phyloP scores from a whole-genome alignment of 1,140 invertebrate species.

The Coboldia fuscipes region DNA sequence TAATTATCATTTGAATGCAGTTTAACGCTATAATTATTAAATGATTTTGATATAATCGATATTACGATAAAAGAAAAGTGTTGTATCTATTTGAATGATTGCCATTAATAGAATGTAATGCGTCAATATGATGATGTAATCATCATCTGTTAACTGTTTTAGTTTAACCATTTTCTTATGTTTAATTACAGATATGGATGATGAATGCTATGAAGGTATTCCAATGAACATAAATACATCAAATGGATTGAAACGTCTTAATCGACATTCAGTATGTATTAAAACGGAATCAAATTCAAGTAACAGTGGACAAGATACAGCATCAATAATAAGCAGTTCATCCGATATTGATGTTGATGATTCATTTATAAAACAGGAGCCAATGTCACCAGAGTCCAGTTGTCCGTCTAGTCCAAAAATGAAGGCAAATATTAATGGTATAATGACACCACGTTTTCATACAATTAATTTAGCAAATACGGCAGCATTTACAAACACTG shows the following conservation, averaged over 20 bases:
- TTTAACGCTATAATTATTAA: too few species aligned
- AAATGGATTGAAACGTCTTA: conserved; percentile 1
- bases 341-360: conserved; percentile 23
- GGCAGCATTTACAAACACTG: conserved; percentile 14
- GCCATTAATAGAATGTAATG: too few species aligned
- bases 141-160: too few species aligned
- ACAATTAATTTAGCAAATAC: conserved; percentile 24
- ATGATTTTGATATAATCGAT: too few species aligned
- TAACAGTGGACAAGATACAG: neutral
- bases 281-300: too few species aligned
- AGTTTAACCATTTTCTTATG: too few species aligned
- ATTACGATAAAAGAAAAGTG: too few species aligned
- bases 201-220: conserved; percentile 57
- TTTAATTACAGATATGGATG: conserved; percentile 68
- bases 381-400: conserved; percentile 42
- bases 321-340: neutral
- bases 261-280: conserved; percentile 3
- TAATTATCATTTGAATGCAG: too few species aligned
- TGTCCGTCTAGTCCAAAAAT: conserved; percentile 32
- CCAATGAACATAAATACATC: conserved; percentile 30
- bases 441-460: too few species aligned
- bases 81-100: too few species aligned
- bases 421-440: conserved; percentile 2
- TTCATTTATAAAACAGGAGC: conserved; percentile 42
- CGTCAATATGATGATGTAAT: too few species aligned